Percentiles rank a stretch among this genome's conserved stretches.
Conservation (phyloP, 1,140 invertebrate species). For the Sycobia sp. region DNA sequence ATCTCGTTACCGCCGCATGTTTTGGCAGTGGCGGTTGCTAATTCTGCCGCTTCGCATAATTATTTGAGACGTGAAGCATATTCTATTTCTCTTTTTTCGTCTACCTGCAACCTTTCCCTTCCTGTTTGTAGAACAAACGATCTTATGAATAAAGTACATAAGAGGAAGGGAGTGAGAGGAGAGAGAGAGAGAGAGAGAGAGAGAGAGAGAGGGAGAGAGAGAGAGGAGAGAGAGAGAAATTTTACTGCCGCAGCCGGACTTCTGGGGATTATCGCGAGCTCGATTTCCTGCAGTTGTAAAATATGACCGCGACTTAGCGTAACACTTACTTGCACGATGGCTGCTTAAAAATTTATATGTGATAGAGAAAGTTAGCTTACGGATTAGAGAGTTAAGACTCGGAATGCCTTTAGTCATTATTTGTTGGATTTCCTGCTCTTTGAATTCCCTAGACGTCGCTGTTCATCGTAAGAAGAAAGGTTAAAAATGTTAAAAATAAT, state of each 20-base stretch:
- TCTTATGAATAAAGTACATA: slow-evolving; percentile 48
- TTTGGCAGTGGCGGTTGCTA: slow-evolving; percentile 42
- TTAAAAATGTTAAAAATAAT: no score
- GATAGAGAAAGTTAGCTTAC: neutral
- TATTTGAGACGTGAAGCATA: slow-evolving; percentile 16
- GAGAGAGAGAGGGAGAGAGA: neutral
- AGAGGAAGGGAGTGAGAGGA: no score
- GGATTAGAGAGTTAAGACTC: neutral
- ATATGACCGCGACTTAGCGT: slow-evolving; percentile 15
- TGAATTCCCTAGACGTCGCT: no score
- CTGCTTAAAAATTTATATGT: slow-evolving; percentile 14
- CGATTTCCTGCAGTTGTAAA: slow-evolving; percentile 10
- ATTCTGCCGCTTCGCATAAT: slow-evolving; percentile 40
- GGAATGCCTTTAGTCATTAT: neutral
- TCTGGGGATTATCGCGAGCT: slow-evolving; percentile 22
- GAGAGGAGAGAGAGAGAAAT: neutral
- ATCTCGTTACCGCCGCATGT: slow-evolving; percentile 43
- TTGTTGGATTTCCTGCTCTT: neutral
- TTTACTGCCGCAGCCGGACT: neutral
- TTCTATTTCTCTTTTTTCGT: no score
- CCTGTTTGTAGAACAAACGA: slow-evolving; percentile 43
- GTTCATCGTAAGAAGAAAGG: no score
- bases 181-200: no score
- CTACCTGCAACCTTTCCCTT: slow-evolving; percentile 15
- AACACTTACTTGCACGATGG: neutral